Percentiles rank a stretch among this genome's conserved stretches.
Conservation (phyloP, 53 echinoderm and acorn worm genomes). For the Astropecten irregularis region DNA sequence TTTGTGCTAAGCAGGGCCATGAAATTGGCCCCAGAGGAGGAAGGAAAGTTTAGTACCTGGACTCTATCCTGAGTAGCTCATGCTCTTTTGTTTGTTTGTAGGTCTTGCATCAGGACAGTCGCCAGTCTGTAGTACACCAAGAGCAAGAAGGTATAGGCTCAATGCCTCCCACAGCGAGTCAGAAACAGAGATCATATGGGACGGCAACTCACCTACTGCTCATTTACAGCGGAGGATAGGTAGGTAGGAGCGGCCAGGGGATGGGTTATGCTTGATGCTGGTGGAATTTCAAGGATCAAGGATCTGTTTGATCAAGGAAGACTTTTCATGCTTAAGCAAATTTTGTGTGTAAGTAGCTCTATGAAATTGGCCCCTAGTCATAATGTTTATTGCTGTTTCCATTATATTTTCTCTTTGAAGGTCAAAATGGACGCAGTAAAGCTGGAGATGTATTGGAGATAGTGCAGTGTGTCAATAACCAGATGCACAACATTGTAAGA, state of each 20-base stretch:
- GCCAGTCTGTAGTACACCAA: conserved; percentile 20
- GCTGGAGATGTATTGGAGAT: conserved; percentile 24
- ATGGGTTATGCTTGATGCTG: no score
- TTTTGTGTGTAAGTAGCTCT: no score
- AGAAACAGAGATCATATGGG: conserved; percentile 44
- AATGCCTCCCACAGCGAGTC: conserved; percentile 44
- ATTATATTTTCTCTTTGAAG: neutral
- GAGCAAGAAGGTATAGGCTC: neutral
- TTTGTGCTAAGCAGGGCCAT: no score
- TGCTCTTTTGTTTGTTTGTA: no score
- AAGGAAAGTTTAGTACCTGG: no score
- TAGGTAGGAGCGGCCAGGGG: neutral
- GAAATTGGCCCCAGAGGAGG: no score
- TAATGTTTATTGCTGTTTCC: no score
- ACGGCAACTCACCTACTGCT: conserved; percentile 41
- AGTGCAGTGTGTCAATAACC: conserved; percentile 44
- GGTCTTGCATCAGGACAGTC: conserved; percentile 20
- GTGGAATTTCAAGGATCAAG: no score
- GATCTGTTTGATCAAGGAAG: no score
- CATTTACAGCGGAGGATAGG: conserved; percentile 23
- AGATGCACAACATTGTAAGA: neutral
- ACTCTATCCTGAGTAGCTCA: no score
- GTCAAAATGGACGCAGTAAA: conserved; percentile 17
- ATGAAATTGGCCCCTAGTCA: no score
- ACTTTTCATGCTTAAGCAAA: no score